These are phyloP conservation scores for Chlorops oryzae DNA, from an alignment of 1,140 invertebrate genomes.

Conservation along the genomic window DNA sequence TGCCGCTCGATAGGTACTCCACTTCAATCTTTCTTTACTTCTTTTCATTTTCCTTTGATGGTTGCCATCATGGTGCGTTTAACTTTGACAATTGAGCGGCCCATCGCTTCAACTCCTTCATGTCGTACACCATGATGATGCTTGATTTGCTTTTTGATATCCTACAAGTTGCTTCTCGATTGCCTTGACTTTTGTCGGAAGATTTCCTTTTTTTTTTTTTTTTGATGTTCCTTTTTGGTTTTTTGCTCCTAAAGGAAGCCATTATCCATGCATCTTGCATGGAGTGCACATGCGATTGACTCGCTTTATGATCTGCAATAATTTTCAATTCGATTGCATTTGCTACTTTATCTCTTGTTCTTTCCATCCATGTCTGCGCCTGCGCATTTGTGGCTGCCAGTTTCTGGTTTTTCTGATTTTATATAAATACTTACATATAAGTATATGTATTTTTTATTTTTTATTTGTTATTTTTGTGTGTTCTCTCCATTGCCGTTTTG, in stretches of 20 bases:
- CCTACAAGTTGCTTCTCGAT: no score
- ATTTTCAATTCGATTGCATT: conserved; percentile 9
- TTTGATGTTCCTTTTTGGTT: conserved; percentile 21
- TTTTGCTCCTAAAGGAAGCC: conserved; percentile 36
- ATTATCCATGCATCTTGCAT: no score
- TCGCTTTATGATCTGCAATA: conserved; percentile 13
- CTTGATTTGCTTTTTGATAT: no score
- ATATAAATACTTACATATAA: not conserved
- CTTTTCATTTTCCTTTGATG: no score
- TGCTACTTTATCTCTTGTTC: not conserved
- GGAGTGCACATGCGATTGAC: conserved; percentile 32
- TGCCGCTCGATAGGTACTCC: no score
- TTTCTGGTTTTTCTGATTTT: conserved; percentile 2
- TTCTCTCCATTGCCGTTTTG: conserved; percentile 9
- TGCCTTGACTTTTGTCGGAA: conserved; percentile 34
- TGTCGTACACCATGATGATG: no score
- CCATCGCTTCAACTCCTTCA: no score
- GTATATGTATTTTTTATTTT: conserved; percentile 14
- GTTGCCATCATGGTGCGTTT: no score
- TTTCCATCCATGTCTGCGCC: not conserved
- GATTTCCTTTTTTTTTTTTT: conserved; percentile 2
- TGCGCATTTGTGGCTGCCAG: conserved; percentile 13
- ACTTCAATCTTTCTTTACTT: no score
- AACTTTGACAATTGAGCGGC: no score
- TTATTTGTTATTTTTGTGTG: conserved; percentile 6